Percentiles rank a stretch among this genome's conserved stretches.
Evolutionary conservation across 2,888 invertebrate species (phyloP).

Genomic region (Mesoligia furuncula): DNA sequence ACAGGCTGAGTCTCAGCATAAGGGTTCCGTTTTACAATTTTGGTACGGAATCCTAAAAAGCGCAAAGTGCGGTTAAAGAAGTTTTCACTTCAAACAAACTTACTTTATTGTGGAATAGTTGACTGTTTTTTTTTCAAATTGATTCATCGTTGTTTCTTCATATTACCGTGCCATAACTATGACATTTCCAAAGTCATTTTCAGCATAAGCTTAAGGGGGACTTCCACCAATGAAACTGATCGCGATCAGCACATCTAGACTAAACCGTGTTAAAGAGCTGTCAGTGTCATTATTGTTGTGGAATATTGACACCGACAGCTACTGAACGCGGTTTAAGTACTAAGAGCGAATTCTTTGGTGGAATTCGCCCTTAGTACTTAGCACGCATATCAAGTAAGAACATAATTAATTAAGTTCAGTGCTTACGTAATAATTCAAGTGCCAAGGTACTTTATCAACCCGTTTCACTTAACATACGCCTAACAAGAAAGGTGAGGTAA

Average conservation of each 20-base stretch:
- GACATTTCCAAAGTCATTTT: not conserved
- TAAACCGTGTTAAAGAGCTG: not conserved
- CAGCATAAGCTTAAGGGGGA: not conserved
- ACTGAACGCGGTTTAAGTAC: not conserved
- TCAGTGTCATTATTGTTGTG: not conserved
- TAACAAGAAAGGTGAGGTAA: conserved; percentile 33
- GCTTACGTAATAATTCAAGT: conserved; percentile 18
- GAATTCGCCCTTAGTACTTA: not conserved
- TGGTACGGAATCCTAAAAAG: too few species aligned
- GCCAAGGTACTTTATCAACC: conserved; percentile 12
- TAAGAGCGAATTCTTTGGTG: not conserved
- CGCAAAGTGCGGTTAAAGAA: not conserved
- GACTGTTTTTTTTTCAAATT: not conserved
- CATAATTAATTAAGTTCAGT: conserved; percentile 15
- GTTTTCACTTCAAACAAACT: not conserved
- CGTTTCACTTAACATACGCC: conserved; percentile 20
- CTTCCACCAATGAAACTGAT: not conserved
- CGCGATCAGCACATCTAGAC: not conserved
- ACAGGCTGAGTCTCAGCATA: too few species aligned
- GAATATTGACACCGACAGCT: not conserved
- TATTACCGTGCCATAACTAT: not conserved
- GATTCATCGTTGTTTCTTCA: not conserved
- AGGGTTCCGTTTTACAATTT: too few species aligned
- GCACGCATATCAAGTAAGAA: not conserved
- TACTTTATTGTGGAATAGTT: not conserved